Base-by-base conservation (phyloP, 1,140 invertebrate species). In the Drosophila kepulauana region DNA sequence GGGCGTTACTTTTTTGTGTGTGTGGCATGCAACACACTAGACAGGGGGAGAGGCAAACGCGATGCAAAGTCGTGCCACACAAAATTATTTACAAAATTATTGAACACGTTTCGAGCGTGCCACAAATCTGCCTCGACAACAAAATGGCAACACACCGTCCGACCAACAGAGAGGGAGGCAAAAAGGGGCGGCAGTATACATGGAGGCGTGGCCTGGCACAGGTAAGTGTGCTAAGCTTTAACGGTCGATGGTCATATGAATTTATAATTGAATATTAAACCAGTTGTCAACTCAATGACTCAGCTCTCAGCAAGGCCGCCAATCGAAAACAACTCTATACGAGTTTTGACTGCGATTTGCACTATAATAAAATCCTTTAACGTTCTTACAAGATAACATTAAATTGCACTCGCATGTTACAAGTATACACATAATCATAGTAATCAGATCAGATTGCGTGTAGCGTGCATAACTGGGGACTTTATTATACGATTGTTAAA, bases 81-180 rank as follows among this genome's bases (percentile, higher is more conserved):
- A 84, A 81, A 89, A 88, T 88, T 84, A 88, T 88, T 88, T 70
- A 87, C 82, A 88, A 88, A 88, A 88, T 88, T 88, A 88, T 88
- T 88, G 84, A 88, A 88, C 85, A 89, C 85, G 85, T 84, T 88
- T 77, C 63, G 77, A 78, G 65, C 82, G 75, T 72, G 78, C 71
- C 75, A 61, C 82, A 85, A 87, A 82, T 82, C 70, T 62, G 25
- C 65, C 52, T 45, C 51, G 68, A 52, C 75, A 65, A 69, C 75
- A 70, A 63, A 80, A 80, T 77, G 51, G 81, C 64, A 63, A 49
- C 65, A 38, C 64, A 25, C 4, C 20, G 20, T 0, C 8, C 28
- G 28, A 25, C 61, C 49, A 54, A 62, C 1, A 10, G 35, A 13
- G 28, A 3, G 8, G 45, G 52, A 30, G 4, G 5, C 7, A 2